Evolutionary conservation across 2,113 vertebrate genomes (phyloP), one percentile per base, ranked within the genome.

Genomic region (Saccopteryx bilineata): DNA sequence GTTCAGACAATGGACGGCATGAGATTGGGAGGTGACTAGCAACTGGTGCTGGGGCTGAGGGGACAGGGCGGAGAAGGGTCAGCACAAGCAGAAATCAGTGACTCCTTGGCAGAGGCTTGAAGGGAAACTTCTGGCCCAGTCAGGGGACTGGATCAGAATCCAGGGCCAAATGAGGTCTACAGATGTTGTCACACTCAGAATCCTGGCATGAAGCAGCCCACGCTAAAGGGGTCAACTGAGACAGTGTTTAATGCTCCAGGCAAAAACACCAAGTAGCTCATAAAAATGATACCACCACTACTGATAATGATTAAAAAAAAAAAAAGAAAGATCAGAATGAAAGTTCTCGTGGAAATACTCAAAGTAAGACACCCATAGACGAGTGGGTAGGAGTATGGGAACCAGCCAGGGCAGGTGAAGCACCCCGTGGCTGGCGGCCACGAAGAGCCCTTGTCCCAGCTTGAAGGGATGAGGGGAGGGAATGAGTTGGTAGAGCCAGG

Each of bases 151-250:
- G 76, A 69, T 85, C 56, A 76, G 76, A 85, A 95, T 61, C 93
- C 71, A 88, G 26, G 93, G 91, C 94, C 88, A 91, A 68, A 88
- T 81, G 85, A 96, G 81, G 28, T 69, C 71, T 61, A 81, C 69
- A 81, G 81, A 88, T 93, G 74, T 88, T 83, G 74, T 81, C 56
- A 68, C 50, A 52, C 39, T 85, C 50, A n/a, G 66, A 54, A 90
- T 66, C 46, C 89, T 85, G 86, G 76, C 89, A 74, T 26, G 88
- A 94, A 68, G 17, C 8, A 4, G 46, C 56, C 9, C 10, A 10
- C 1, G 1, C 89, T 61, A 31, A 68, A 52, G 26, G 46, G 71
- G 68, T 91, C 90, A 68, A 81, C 54, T 0, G 50, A 82, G 63
- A 88, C 50, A 83, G 15, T 8, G 10, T 4, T 48, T 1, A 9